Conservation (phyloP, 64 coral and sea anemone genomes). For the Orbicella faveolata region DNA sequence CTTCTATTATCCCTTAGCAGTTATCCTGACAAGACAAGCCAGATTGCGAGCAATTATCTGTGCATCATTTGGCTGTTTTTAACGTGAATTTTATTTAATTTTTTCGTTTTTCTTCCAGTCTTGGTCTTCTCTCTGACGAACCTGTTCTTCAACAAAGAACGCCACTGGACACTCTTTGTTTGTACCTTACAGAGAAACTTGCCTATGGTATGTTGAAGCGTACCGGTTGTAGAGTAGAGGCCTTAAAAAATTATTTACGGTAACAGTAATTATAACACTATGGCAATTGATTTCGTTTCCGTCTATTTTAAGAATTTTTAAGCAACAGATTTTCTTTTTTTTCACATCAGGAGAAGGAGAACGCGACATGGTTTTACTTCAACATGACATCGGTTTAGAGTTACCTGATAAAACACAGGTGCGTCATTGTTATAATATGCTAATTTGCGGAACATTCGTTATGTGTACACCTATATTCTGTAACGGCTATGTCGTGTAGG, state of each 20-base stretch:
- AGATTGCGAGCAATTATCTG: neutral
- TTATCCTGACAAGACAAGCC: too few species aligned
- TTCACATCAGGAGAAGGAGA: conserved; percentile 60
- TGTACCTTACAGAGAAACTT: conserved; percentile 69
- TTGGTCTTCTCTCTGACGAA: conserved; percentile 86
- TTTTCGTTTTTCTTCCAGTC: conserved; percentile 36
- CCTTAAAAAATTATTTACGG: too few species aligned
- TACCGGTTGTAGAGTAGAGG: too few species aligned
- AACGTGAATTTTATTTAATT: neutral
- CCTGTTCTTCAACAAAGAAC: conserved; percentile 84
- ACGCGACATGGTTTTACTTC: conserved; percentile 83
- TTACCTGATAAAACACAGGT: conserved; percentile 77
- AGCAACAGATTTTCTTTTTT: neutral
- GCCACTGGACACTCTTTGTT: conserved; percentile 72
- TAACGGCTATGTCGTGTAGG: too few species aligned
- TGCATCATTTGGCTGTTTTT: neutral
- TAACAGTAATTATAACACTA: too few species aligned
- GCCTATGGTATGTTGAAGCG: conserved; percentile 44
- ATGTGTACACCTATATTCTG: too few species aligned
- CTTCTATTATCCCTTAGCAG: too few species aligned
- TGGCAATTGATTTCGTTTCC: too few species aligned
- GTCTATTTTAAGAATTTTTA: too few species aligned
- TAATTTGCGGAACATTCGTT: too few species aligned
- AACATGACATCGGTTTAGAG: conserved; percentile 89
- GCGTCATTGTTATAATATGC: neutral